Evolutionary conservation across 1,140 invertebrate species (phyloP), one percentile per base, ranked within the genome.

Genomic region (Heliothis virescens): DNA sequence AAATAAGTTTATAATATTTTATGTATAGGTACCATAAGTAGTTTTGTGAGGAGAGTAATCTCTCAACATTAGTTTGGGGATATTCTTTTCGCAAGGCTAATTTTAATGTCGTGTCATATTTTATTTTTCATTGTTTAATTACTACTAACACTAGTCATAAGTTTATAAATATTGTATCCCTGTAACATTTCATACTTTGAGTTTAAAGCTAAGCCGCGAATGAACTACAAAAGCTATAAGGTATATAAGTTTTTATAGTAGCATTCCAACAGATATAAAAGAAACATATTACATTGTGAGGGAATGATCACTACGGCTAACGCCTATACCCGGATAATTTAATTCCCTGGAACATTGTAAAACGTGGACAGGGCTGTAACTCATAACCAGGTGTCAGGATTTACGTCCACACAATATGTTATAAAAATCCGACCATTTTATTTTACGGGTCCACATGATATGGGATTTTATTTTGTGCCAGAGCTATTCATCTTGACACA

Each of bases 331-430:
- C 55, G 47, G 72, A 83, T 89, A 86, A 89, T 91, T 91, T 89
- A 88, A 89, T 90, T 88, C 85, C 69, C 80, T 63, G 82, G 84
- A 79, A 86, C 85, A 86, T 83, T 84, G 83, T 87, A 72, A 81
- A 83, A 73, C 73, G 83, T 60, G 80, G 82, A 80, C 84, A 77
- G 62, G 80, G 67, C 72, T 84, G 80, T 91, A 87, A 87, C 85
- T 92, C 90, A 89, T 88, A 90, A 88, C 88, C 89, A 92, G 90
- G 90, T 90, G 88, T 75, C 63, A 72, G 84, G 87, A 88, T 90
- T 91, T 92, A 91, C 84, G 86, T 83, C 83, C 86, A 81, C 82
- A 91, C 88, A 90, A 92, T 92, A 91, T 88, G 89, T 90, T 90
- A 90, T 90, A 89, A 90, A 91, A 91, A 88, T 90, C 87, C 86